These are phyloP conservation scores for zebrafish (Danio rerio) DNA, from an alignment of 2,113 vertebrate species.

Conservation along the genomic window DNA sequence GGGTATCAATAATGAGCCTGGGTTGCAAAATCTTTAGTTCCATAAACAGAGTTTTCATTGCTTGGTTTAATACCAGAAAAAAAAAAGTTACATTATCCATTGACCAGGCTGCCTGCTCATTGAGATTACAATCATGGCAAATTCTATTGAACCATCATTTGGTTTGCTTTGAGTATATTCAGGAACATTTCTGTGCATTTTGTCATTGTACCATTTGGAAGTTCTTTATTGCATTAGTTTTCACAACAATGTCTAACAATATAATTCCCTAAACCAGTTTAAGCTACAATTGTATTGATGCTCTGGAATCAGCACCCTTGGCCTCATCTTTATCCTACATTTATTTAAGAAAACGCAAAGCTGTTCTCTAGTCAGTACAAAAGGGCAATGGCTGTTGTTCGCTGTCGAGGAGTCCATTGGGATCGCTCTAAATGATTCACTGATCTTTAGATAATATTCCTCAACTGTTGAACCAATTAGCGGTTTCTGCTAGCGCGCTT, in stretches of 20 bases:
- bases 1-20: too few relatives aligned
- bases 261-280: neutral
- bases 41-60: too few relatives aligned
- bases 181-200: neutral
- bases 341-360: neutral
- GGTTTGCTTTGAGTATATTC: neutral
- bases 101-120: neutral
- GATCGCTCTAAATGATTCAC: constrained; percentile 34
- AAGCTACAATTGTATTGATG: neutral
- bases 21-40: too few relatives aligned
- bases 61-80: neutral
- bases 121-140: neutral
- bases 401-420: constrained; percentile 1
- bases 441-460: constrained; percentile 44
- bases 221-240: neutral
- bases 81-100: neutral
- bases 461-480: constrained; percentile 45
- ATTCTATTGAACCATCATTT: neutral
- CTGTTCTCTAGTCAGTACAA: constrained; percentile 10
- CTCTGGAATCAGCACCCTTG: neutral
- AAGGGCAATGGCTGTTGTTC: constrained; percentile 28
- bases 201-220: neutral
- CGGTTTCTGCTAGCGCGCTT: neutral
- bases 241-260: neutral
- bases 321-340: constrained; percentile 2